phyloP scores from a whole-genome alignment of 1,140 invertebrate species.

The Brachystomella parvula region DNA sequence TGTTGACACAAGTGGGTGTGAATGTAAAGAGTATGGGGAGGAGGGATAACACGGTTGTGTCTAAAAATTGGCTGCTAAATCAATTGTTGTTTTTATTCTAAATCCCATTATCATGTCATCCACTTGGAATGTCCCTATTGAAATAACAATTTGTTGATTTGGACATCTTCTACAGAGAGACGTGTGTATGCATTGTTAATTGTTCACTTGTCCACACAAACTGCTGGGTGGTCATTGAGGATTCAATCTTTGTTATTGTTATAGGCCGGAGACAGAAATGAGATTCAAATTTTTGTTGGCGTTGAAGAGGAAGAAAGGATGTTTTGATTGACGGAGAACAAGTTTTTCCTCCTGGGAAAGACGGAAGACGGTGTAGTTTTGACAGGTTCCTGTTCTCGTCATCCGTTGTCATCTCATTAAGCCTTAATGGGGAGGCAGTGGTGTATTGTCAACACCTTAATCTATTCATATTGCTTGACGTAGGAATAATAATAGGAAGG shows the following conservation, averaged over 20 bases:
- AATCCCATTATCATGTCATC: background rate
- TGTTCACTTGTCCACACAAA: background rate
- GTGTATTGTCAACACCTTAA: constrained; percentile 21
- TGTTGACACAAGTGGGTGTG: background rate
- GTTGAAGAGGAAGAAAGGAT: background rate
- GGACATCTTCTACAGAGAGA: background rate
- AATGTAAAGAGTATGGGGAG: background rate
- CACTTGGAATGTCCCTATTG: background rate
- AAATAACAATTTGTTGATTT: constrained; percentile 13
- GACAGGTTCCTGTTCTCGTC: constrained; percentile 23
- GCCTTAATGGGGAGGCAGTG: constrained; percentile 23
- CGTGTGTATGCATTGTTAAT: background rate
- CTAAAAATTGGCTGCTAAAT: background rate
- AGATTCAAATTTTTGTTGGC: background rate
- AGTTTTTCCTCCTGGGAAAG: constrained; percentile 16
- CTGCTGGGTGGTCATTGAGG: background rate
- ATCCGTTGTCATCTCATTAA: constrained; percentile 27
- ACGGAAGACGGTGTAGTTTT: constrained; percentile 27
- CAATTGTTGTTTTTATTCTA: background rate
- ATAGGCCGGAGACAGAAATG: background rate
- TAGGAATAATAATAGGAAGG: background rate
- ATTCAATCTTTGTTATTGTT: background rate
- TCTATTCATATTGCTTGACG: background rate
- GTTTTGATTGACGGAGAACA: background rate
- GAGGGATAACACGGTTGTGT: background rate